phyloP scores from a whole-genome alignment of 92 coral and sea anemone genomes.

The Meandrina meandrites region DNA sequence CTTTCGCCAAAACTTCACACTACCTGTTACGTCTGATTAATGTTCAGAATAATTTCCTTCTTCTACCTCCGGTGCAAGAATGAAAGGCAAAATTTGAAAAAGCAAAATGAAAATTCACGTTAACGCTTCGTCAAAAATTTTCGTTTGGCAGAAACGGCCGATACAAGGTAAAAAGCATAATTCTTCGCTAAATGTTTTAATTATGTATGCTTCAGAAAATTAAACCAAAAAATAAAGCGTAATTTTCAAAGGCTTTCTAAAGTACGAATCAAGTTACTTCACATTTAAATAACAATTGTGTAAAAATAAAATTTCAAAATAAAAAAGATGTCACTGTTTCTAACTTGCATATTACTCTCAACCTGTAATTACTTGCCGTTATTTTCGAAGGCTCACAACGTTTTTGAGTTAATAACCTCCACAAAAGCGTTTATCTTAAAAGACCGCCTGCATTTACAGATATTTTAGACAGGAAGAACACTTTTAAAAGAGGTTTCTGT shows the following conservation, averaged over 20 bases:
- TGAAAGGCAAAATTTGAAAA: background rate
- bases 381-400: background rate
- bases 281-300: background rate
- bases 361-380: background rate
- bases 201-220: background rate
- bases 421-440: slow-evolving; percentile 13
- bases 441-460: slow-evolving; percentile 9
- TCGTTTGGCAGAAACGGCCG: background rate
- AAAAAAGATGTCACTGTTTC: background rate
- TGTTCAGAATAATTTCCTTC: background rate
- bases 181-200: background rate
- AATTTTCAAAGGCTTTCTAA: background rate
- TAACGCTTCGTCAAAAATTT: background rate
- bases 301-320: background rate
- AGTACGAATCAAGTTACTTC: slow-evolving; percentile 2
- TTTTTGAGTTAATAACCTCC: slow-evolving; percentile 2
- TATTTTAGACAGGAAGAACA: background rate
- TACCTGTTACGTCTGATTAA: background rate
- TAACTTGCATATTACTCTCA: background rate
- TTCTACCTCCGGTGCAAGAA: background rate
- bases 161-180: background rate
- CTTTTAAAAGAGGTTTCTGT: background rate
- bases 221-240: background rate
- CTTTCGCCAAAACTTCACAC: slow-evolving; percentile 8
- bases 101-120: background rate